Base-by-base conservation (phyloP, 1,140 invertebrate genomes). In the Paracyclopina nana region DNA sequence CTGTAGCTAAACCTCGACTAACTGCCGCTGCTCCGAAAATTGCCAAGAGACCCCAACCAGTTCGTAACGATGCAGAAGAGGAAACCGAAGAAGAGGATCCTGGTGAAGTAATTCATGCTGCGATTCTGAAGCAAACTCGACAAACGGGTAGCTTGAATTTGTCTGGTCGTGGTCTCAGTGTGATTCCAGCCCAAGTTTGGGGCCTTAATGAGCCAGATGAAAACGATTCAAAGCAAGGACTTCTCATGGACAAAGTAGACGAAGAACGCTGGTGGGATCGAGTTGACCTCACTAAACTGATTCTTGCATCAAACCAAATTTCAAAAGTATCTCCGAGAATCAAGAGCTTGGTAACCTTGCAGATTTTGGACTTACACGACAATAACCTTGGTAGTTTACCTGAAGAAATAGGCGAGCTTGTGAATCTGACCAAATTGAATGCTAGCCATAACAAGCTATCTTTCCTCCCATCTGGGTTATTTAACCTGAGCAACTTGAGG, bases 241-340 rank as follows among this genome's bases (percentile, higher is more conserved):
- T 77, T 58, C 67, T 73, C 25, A 66, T 79, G 6, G 77, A 82
- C 59, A 74, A 78, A 55, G 56, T 56, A 34, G 69, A 75, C 54
- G 73, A 78, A 31, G 70, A 72, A 51, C 71, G 73, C 41, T 91
- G 85, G 85, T 90, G 85, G 85, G 81, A 82, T 61, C 73, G 78
- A 58, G 75, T 79, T 55, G 73, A 79, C 1, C 63, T 88, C 4
- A 80, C 72, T 43, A 75, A 75, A 58, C 67, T 88, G 48, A 80
- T 87, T 60, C 66, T 88, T 27, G 82, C 82, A 54, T 83, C 74
- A 3, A 90, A 90, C 60, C 68, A 69, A 29, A 63, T 90, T 42
- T 71, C 68, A 41, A 60, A 60, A 34, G 64, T 90, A 46, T 74
- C 79, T 51, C 62, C 72, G 22, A 71, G 79, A 59, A 73, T 88